Conservation (phyloP, 2,888 invertebrate genomes). For the Leptodirus hochenwartii region DNA sequence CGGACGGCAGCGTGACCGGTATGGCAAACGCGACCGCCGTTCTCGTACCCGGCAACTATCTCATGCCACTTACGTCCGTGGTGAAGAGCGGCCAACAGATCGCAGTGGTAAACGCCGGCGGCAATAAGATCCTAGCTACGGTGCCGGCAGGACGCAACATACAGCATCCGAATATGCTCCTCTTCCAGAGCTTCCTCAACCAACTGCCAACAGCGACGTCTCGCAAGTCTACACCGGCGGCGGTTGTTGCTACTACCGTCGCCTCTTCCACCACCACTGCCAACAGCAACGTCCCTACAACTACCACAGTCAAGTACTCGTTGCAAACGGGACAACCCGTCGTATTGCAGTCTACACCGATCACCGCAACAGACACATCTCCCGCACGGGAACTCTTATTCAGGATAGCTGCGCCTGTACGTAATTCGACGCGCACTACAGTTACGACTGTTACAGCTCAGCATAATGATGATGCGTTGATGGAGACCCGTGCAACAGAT, state of each 20-base stretch:
- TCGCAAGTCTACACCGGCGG: constrained; percentile 26
- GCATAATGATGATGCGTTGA: too few relatives aligned
- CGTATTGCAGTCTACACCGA: constrained; percentile 17
- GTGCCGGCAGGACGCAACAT: constrained; percentile 31
- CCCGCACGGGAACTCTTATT: constrained; percentile 11
- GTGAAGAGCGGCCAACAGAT: constrained; percentile 55
- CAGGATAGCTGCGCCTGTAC: too few relatives aligned
- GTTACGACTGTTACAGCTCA: too few relatives aligned
- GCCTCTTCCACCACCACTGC: constrained; percentile 25
- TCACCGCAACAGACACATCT: constrained; percentile 23
- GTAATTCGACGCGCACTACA: too few relatives aligned
- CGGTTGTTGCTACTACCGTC: constrained; percentile 26
- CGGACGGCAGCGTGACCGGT: constrained; percentile 38
- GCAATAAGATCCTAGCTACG: constrained; percentile 37
- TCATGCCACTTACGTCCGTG: constrained; percentile 51
- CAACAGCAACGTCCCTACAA: too few relatives aligned
- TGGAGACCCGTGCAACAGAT: too few relatives aligned
- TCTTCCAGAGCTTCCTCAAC: constrained; percentile 47
- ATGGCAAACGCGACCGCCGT: constrained; percentile 47
- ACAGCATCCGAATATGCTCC: constrained; percentile 44
- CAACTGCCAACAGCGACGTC: constrained; percentile 38
- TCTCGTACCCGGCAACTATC: constrained; percentile 52
- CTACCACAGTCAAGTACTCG: too few relatives aligned
- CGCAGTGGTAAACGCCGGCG: constrained; percentile 52
- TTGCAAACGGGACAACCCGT: constrained; percentile 14